Evolutionary conservation across 2,797 vertebrate genomes (phyloP).

Genomic region (Tamandua tetradactyla): DNA sequence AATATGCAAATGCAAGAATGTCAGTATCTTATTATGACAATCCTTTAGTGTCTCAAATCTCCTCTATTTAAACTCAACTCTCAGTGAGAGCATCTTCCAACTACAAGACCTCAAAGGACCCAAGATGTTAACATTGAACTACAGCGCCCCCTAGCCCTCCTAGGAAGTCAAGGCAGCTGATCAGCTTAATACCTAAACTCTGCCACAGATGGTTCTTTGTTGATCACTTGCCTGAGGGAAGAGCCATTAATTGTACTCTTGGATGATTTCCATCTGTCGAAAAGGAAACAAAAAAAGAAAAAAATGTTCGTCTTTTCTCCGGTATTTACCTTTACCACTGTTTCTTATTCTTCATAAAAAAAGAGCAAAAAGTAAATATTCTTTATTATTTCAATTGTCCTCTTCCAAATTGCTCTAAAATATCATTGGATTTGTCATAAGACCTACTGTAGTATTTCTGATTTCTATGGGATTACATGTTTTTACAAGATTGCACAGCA

Average conservation of each 20-base stretch:
- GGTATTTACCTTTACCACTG: neutral
- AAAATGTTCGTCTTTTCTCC: neutral
- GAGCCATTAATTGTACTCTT: constrained; percentile 25
- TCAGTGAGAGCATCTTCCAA: neutral
- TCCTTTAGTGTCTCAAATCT: neutral
- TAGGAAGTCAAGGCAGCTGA: neutral
- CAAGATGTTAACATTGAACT: constrained; percentile 64
- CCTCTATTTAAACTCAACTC: constrained; percentile 11
- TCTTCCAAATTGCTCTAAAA: constrained; percentile 36
- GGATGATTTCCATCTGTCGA: constrained; percentile 49
- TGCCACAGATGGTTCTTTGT: neutral
- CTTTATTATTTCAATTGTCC: constrained; percentile 17
- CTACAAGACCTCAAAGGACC: constrained; percentile 55
- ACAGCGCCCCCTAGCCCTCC: constrained; percentile 65
- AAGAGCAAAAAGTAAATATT: neutral
- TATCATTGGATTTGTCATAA: neutral
- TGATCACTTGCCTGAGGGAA: neutral
- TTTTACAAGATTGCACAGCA: neutral
- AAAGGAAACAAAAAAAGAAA: constrained; percentile 41
- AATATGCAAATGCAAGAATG: neutral
- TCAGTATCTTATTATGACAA: neutral
- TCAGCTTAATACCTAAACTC: neutral
- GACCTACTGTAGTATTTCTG: neutral
- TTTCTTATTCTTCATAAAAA: constrained; percentile 46
- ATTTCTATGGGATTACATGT: neutral